phyloP scores from a whole-genome alignment of 2,888 invertebrate species.

The Monoplex corrugatus region DNA sequence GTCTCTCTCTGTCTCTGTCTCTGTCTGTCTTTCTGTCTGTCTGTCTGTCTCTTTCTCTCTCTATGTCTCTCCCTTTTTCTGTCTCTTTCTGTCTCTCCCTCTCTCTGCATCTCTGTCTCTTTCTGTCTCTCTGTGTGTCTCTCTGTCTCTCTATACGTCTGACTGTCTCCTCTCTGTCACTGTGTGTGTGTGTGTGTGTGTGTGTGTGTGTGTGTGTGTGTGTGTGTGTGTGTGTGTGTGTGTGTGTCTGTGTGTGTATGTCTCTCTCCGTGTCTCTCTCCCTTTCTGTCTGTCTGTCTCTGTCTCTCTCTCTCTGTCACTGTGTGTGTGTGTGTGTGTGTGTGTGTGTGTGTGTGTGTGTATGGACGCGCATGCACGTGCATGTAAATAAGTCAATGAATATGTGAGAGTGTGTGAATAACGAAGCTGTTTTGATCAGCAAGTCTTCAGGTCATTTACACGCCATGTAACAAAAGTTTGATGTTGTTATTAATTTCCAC shows the following conservation, averaged over 20 bases:
- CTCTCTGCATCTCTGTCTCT: constrained; percentile 21
- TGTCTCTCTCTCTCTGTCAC: neutral
- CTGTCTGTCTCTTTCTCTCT: neutral
- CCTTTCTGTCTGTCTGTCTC: neutral
- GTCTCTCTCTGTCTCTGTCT: neutral
- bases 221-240: neutral
- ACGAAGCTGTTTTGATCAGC: too few species aligned
- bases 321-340: too few species aligned
- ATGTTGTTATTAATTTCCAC: too few species aligned
- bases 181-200: neutral
- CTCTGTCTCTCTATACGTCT: constrained; percentile 15
- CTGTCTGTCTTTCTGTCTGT: neutral
- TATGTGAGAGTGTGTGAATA: too few species aligned
- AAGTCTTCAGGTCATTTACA: too few species aligned
- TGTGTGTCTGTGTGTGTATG: neutral
- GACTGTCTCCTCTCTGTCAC: neutral
- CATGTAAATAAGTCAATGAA: too few species aligned
- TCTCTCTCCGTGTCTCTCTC: neutral
- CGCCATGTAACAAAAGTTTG: too few species aligned
- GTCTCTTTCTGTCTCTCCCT: constrained; percentile 31
- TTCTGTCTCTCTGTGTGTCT: constrained; percentile 23
- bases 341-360: too few species aligned
- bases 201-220: neutral
- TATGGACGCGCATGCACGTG: too few species aligned
- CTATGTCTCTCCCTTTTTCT: neutral